These are phyloP conservation scores for Ichneumon xanthorius DNA, from an alignment of 2,888 invertebrate species.

Conservation along the genomic window DNA sequence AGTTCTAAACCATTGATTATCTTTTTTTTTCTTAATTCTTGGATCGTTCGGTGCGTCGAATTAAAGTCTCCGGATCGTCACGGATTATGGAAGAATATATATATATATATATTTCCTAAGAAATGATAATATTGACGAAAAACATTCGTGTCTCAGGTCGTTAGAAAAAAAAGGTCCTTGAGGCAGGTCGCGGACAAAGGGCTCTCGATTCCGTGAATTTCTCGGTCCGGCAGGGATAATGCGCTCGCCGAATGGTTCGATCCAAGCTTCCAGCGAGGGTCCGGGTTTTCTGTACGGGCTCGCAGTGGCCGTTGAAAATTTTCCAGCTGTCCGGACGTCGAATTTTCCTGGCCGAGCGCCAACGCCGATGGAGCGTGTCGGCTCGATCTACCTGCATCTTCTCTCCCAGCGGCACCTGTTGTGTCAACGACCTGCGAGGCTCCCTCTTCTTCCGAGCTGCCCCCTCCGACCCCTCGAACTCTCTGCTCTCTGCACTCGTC, in stretches of 20 bases:
- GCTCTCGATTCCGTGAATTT: slow-evolving; percentile 27
- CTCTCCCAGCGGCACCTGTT: slow-evolving; percentile 49
- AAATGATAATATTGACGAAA: slow-evolving; percentile 1
- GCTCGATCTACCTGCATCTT: slow-evolving; percentile 65
- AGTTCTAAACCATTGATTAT: too few relatives aligned
- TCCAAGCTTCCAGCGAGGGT: neutral
- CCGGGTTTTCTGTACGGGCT: neutral
- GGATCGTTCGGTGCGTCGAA: too few relatives aligned
- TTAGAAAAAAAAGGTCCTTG: slow-evolving; percentile 11
- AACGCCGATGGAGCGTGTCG: slow-evolving; percentile 53
- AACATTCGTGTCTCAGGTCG: neutral
- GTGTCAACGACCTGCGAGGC: slow-evolving; percentile 62
- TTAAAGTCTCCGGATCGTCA: too few relatives aligned
- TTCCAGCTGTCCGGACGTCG: slow-evolving; percentile 42
- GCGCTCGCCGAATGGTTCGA: neutral
- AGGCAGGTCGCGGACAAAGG: slow-evolving; percentile 49
- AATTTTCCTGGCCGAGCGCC: slow-evolving; percentile 64
- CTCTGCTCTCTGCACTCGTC: slow-evolving; percentile 56
- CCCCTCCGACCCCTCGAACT: slow-evolving; percentile 64
- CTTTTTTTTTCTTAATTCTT: too few relatives aligned
- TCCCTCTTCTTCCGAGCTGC: slow-evolving; percentile 66
- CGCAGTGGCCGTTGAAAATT: slow-evolving; percentile 11
- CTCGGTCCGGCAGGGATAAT: neutral
- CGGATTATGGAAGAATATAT: too few relatives aligned
- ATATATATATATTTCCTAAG: neutral